Evolutionary conservation across 2,888 invertebrate species (phyloP).

Genomic region (Lobophora halterata): DNA sequence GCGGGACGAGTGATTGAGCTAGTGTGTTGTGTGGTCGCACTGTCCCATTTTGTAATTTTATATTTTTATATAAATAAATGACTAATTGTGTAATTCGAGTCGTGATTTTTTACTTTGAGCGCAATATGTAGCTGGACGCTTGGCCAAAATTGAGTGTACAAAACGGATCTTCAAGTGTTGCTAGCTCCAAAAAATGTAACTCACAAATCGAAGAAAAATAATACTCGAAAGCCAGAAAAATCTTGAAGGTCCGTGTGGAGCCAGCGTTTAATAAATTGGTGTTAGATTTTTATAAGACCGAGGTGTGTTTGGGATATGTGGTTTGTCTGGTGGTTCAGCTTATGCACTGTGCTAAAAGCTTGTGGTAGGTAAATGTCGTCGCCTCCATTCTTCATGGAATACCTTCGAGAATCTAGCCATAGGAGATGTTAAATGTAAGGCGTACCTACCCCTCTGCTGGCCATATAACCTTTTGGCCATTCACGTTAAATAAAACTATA

Average conservation of each 20-base stretch:
- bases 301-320: conserved; percentile 75
- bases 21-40: conserved; percentile 63
- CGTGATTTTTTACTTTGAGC: conserved; percentile 72
- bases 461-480: too few relatives aligned
- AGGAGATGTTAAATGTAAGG: too few relatives aligned
- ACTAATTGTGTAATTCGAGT: conserved; percentile 73
- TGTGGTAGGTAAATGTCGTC: conserved; percentile 26
- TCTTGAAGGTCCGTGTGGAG: conserved; percentile 48
- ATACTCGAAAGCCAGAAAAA: conserved; percentile 10
- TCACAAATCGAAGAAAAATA: too few relatives aligned
- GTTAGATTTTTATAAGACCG: conserved; percentile 63
- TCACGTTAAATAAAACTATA: too few relatives aligned
- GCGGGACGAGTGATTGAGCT: conserved; percentile 65
- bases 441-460: too few relatives aligned
- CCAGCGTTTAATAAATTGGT: conserved; percentile 59
- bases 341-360: conserved; percentile 47
- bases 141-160: conserved; percentile 39
- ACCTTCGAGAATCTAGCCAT: too few relatives aligned
- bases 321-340: conserved; percentile 54
- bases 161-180: conserved; percentile 43
- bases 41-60: conserved; percentile 81
- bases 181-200: conserved; percentile 16
- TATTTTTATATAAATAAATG: conserved; percentile 79
- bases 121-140: conserved; percentile 61
- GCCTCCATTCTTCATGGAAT: conserved; percentile 14